Percentiles rank a stretch among this genome's conserved stretches.
Conservation (phyloP, 35 echinoderm and acorn worm species). For the Ptychodera flava region DNA sequence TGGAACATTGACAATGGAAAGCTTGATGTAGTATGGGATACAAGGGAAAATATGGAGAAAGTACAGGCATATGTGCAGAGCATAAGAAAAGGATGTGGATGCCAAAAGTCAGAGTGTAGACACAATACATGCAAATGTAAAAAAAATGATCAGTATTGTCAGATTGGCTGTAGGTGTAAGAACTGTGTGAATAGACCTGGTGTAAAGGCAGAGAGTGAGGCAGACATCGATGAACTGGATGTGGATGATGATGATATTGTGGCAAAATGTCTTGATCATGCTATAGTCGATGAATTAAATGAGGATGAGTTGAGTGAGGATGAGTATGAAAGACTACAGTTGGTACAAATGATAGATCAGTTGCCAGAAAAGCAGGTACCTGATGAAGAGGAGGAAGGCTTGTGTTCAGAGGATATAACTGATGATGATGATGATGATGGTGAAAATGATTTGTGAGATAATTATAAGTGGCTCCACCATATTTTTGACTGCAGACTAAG, state of each 20-base stretch:
- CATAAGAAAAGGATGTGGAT: constrained; percentile 30
- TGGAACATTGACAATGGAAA: constrained; percentile 24
- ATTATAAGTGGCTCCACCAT: too few species aligned
- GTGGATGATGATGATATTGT: background rate
- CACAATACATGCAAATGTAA: constrained; percentile 39
- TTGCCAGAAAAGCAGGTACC: too few species aligned
- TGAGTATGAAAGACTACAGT: too few species aligned
- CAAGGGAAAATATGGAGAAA: constrained; percentile 40
- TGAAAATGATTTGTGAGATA: too few species aligned
- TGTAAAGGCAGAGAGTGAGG: background rate
- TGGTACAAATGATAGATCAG: too few species aligned
- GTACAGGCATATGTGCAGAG: constrained; percentile 23
- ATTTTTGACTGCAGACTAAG: too few species aligned
- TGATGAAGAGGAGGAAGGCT: too few species aligned
- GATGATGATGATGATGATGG: too few species aligned
- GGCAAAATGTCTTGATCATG: background rate
- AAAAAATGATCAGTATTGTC: constrained; percentile 16
- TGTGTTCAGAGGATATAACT: too few species aligned
- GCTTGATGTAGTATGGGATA: constrained; percentile 42
- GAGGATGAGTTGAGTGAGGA: constrained; percentile 6
- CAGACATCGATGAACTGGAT: background rate
- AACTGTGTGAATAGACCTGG: constrained; percentile 26
- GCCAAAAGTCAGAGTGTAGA: constrained; percentile 17
- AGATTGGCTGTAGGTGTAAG: constrained; percentile 21
- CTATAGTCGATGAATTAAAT: background rate